phyloP scores from a whole-genome alignment of 2,797 vertebrate species.

The Characodon lateralis region DNA sequence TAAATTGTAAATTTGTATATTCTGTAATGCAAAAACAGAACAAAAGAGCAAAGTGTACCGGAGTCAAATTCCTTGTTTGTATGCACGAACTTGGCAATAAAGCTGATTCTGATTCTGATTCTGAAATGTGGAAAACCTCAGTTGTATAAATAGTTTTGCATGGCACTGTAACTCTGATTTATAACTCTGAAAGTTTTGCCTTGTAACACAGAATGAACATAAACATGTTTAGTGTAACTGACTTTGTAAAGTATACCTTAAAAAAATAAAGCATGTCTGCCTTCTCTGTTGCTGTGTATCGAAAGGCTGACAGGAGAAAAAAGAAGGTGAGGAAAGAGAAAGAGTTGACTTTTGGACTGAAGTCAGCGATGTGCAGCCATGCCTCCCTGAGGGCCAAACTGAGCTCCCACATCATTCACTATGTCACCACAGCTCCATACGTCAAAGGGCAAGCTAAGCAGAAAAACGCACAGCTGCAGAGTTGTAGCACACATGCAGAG shows the following conservation, averaged over 20 bases:
- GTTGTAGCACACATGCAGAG: slow-evolving; percentile 19
- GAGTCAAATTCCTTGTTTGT: too few species aligned
- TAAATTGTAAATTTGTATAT: too few species aligned
- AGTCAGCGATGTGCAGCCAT: slow-evolving; percentile 44
- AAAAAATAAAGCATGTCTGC: slow-evolving; percentile 23
- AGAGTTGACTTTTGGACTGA: slow-evolving; percentile 41
- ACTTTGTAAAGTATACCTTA: neutral
- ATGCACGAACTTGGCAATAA: too few species aligned
- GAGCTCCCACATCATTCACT: slow-evolving; percentile 49
- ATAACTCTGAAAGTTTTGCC: neutral
- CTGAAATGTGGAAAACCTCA: neutral
- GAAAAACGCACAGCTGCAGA: slow-evolving; percentile 48
- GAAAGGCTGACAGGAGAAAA: slow-evolving; percentile 52
- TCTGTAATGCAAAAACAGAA: too few species aligned
- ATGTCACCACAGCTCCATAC: slow-evolving; percentile 22
- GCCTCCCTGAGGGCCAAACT: slow-evolving; percentile 55
- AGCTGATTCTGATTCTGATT: too few species aligned
- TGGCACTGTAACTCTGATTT: slow-evolving; percentile 5
- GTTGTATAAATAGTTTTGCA: neutral
- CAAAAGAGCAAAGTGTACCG: too few species aligned
- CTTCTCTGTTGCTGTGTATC: slow-evolving; percentile 12
- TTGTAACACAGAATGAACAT: neutral
- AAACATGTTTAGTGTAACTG: neutral
- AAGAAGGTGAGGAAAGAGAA: slow-evolving; percentile 24
- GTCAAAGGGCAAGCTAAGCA: slow-evolving; percentile 54